Evolutionary conservation across 1,140 invertebrate species (phyloP).

Genomic region (Atta colombica): DNA sequence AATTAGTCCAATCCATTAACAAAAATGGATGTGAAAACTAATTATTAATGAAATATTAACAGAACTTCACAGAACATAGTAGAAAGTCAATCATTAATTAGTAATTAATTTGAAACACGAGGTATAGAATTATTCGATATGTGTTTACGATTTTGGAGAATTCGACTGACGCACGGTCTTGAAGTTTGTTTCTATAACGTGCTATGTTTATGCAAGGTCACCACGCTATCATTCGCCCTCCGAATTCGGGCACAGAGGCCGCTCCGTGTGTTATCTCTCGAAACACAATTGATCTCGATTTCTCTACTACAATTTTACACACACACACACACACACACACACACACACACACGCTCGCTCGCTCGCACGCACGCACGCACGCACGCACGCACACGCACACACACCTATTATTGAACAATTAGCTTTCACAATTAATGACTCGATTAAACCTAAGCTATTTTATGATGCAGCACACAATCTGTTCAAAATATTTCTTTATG

Average conservation of each 20-base stretch:
- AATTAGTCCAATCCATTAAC: background rate
- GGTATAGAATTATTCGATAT: background rate
- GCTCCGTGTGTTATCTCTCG: constrained; percentile 11
- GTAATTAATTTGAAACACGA: background rate
- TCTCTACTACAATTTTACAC: background rate
- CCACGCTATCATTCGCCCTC: background rate
- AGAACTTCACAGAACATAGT: no score
- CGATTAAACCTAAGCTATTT: background rate
- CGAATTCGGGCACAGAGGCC: background rate
- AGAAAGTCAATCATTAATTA: background rate
- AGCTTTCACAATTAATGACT: background rate
- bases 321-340: no score
- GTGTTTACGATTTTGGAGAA: background rate
- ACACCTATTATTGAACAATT: background rate
- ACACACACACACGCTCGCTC: no score
- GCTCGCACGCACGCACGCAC: no score
- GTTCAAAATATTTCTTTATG: background rate
- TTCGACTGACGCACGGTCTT: background rate
- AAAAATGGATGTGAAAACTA: background rate
- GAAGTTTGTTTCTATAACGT: constrained; percentile 1
- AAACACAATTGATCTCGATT: background rate
- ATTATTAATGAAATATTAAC: no score
- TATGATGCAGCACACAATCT: no score
- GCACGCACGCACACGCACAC: no score
- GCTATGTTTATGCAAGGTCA: constrained; percentile 6